These are phyloP conservation scores for Beroe forskalii DNA, from an alignment of 37 sponge, comb jelly and placozoan species.

Conservation along the genomic window DNA sequence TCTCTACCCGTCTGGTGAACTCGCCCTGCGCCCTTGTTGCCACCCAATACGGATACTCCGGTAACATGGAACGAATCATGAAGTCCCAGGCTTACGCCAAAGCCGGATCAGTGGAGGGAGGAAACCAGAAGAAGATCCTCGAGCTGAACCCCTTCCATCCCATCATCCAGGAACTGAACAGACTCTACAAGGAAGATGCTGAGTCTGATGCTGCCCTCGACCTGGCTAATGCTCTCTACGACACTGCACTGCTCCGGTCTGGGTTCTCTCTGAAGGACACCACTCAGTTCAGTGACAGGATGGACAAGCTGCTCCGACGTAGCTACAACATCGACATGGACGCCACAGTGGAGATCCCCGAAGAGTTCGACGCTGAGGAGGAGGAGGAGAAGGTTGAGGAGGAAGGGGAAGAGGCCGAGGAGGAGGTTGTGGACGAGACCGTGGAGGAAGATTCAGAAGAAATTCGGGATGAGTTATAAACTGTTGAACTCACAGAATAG, in stretches of 20 bases:
- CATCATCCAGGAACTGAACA: slow-evolving; percentile 80
- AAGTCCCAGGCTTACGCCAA: slow-evolving; percentile 91
- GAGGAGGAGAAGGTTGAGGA: background rate
- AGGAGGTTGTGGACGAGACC: background rate
- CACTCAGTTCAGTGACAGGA: slow-evolving; percentile 82
- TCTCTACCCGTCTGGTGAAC: slow-evolving; percentile 86
- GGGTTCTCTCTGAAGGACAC: slow-evolving; percentile 88
- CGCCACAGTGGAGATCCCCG: slow-evolving; percentile 71
- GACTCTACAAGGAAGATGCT: slow-evolving; percentile 64
- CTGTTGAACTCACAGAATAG: no score
- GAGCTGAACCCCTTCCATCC: slow-evolving; percentile 98
- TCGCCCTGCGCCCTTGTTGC: slow-evolving; percentile 98
- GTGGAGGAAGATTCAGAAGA: background rate
- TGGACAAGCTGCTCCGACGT: slow-evolving; percentile 88
- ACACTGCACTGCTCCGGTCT: slow-evolving; percentile 87
- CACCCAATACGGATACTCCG: slow-evolving; percentile 91
- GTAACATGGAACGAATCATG: slow-evolving; percentile 98
- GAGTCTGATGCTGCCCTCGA: slow-evolving; percentile 76
- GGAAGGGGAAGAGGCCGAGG: background rate
- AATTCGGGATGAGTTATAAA: slow-evolving; percentile 39
- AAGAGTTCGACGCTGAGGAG: slow-evolving; percentile 36
- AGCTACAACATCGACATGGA: slow-evolving; percentile 79
- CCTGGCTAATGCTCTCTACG: slow-evolving; percentile 82
- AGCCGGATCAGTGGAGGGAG: slow-evolving; percentile 10
- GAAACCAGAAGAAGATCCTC: slow-evolving; percentile 92